Conservation (phyloP, 2,797 vertebrate genomes). For the Scyliorhinus canicula region DNA sequence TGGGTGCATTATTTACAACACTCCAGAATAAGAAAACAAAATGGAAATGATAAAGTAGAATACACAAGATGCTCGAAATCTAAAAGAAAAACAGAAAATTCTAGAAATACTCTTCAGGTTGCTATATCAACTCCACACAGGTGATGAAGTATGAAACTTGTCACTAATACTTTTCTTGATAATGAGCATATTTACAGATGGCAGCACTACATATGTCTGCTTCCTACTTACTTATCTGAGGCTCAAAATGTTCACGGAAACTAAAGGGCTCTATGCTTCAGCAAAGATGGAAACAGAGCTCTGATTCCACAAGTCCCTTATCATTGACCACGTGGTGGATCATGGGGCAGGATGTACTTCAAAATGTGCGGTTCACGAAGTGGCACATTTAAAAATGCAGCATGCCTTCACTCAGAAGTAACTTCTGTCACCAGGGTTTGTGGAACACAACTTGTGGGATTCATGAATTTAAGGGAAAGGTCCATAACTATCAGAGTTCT, state of each 20-base stretch:
- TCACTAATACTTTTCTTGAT: too few relatives aligned
- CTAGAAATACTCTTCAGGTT: too few relatives aligned
- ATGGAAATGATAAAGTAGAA: too few relatives aligned
- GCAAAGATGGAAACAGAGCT: background rate
- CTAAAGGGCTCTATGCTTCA: background rate
- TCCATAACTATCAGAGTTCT: background rate
- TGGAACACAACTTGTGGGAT: background rate
- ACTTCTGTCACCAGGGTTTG: background rate
- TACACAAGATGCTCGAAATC: too few relatives aligned
- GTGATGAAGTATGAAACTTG: too few relatives aligned
- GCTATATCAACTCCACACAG: too few relatives aligned
- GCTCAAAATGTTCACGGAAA: too few relatives aligned
- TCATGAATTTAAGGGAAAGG: background rate
- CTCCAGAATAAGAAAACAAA: background rate
- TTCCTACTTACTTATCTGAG: too few relatives aligned
- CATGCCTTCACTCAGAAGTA: background rate
- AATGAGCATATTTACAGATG: too few relatives aligned
- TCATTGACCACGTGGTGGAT: background rate
- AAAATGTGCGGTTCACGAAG: background rate
- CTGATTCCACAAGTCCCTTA: background rate
- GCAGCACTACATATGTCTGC: too few relatives aligned
- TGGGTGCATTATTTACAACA: background rate
- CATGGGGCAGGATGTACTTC: background rate
- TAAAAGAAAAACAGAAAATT: too few relatives aligned
- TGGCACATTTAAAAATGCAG: background rate